Percentiles rank a stretch among this genome's conserved stretches.
Evolutionary conservation across 2,113 vertebrate genomes (phyloP).

Genomic region (Phocoena sinus): DNA sequence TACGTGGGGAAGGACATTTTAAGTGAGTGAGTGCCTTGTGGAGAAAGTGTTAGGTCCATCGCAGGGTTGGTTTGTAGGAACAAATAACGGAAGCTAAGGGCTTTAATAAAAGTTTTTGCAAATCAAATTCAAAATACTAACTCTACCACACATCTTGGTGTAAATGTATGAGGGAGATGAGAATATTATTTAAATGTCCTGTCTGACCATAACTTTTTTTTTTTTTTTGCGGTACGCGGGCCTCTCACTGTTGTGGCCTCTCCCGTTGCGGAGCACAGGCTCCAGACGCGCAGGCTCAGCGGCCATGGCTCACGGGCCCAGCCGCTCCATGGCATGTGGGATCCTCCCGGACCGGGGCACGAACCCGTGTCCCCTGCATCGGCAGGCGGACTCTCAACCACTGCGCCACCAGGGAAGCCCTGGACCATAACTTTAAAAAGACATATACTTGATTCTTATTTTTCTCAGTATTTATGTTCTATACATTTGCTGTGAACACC

Average conservation of each 20-base stretch:
- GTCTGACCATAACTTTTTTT: background rate
- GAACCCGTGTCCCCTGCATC: too few species aligned
- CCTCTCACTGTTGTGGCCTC: too few species aligned
- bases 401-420: too few species aligned
- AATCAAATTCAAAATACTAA: background rate
- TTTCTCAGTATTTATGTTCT: background rate
- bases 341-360: accelerated
- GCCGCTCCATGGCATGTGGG: too few species aligned
- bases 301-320: too few species aligned
- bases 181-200: background rate
- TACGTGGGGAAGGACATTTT: background rate
- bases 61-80: too few species aligned
- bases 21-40: background rate
- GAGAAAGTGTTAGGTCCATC: background rate
- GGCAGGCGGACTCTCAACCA: accelerated
- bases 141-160: background rate
- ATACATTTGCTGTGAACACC: background rate
- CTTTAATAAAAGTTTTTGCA: background rate
- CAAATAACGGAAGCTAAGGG: background rate
- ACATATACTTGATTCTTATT: background rate
- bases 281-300: too few species aligned
- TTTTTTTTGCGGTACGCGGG: too few species aligned
- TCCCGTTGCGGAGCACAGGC: too few species aligned
- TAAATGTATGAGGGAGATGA: background rate
- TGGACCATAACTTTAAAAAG: background rate